Percentiles rank a stretch among this genome's conserved stretches.
Conservation (phyloP, 2,797 vertebrate species). For the Aselliscus stoliczkanus region DNA sequence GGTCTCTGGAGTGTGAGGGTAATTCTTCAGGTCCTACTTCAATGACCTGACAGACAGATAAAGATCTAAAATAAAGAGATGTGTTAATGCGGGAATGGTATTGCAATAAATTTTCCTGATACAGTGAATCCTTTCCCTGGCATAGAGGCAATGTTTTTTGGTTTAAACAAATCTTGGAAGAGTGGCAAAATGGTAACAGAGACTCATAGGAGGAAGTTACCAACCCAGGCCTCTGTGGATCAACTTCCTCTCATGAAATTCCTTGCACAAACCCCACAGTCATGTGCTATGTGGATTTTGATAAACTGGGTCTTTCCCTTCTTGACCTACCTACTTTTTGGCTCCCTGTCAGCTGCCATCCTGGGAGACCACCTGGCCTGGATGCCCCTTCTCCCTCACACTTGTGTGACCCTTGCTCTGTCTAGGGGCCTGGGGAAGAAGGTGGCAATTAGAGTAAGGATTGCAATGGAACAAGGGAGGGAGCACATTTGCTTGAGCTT, state of each 20-base stretch:
- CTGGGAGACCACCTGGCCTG: neutral
- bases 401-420: neutral
- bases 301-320: neutral
- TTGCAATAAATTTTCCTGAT: neutral
- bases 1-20: neutral
- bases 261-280: neutral
- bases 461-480: neutral
- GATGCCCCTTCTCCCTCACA: neutral
- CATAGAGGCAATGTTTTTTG: neutral
- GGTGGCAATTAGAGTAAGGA: neutral
- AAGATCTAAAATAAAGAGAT: neutral
- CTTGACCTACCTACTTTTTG: neutral
- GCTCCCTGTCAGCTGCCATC: neutral
- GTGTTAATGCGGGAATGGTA: neutral
- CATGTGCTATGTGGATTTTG: neutral
- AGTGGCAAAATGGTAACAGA: neutral
- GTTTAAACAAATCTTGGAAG: neutral
- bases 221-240: neutral
- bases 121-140: neutral
- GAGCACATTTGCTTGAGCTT: neutral
- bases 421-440: neutral
- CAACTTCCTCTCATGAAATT: neutral
- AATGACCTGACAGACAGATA: neutral
- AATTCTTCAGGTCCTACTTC: neutral
- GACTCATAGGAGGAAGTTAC: neutral